Conservation (phyloP, 2,888 invertebrate genomes). For the Mamestra brassicae region DNA sequence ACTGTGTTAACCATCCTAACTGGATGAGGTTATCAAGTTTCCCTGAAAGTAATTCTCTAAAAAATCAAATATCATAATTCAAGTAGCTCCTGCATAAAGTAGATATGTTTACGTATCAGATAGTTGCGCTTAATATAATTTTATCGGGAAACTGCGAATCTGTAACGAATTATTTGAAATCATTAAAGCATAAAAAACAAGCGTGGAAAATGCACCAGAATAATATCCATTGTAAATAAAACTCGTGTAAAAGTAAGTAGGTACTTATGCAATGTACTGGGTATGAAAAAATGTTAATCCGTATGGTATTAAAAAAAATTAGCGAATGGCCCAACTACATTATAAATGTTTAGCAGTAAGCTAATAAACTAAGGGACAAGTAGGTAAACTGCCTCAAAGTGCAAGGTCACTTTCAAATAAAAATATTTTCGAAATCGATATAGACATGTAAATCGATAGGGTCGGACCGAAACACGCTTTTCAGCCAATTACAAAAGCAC, state of each 20-base stretch:
- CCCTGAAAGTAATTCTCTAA: neutral
- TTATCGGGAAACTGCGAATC: slow-evolving; percentile 58
- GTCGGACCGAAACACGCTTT: no score
- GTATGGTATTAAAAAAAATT: neutral
- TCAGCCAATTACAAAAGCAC: no score
- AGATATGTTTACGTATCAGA: slow-evolving; percentile 43
- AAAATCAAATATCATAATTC: neutral
- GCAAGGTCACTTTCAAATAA: no score
- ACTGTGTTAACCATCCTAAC: neutral
- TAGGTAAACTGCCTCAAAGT: no score
- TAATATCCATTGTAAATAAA: slow-evolving; percentile 63
- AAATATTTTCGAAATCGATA: no score
- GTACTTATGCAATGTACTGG: slow-evolving; percentile 10
- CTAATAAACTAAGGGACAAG: neutral
- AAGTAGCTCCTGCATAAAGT: slow-evolving; percentile 30
- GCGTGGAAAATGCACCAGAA: slow-evolving; percentile 59
- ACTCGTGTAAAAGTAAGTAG: slow-evolving; percentile 41
- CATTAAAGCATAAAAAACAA: slow-evolving; percentile 65
- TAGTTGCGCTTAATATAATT: slow-evolving; percentile 64
- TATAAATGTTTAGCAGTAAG: neutral
- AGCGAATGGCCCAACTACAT: neutral
- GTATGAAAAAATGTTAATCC: neutral
- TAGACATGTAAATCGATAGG: no score
- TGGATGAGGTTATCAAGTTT: neutral
- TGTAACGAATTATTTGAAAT: slow-evolving; percentile 67